A percentile compares a stretch with the other conserved stretches of the same genome.
These are phyloP conservation scores for Corythucha ciliata DNA, from an alignment of 2,888 invertebrate species.

Conservation along the genomic window DNA sequence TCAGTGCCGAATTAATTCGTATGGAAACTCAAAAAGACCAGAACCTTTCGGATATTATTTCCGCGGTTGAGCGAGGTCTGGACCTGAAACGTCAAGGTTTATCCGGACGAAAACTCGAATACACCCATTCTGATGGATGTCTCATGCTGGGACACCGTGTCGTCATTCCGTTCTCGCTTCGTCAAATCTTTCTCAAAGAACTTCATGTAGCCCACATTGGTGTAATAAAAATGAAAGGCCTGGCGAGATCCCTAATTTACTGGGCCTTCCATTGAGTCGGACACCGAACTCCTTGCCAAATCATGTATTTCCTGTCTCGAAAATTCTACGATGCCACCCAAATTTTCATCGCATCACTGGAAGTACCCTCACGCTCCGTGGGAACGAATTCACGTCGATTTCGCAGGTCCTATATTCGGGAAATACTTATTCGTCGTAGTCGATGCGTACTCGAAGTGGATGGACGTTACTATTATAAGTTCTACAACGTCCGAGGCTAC, in stretches of 20 bases:
- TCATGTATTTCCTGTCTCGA: slow-evolving; percentile 23
- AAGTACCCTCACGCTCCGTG: slow-evolving; percentile 31
- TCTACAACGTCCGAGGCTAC: slow-evolving; percentile 26
- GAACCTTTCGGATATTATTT: slow-evolving; percentile 5
- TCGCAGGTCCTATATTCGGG: slow-evolving; percentile 24
- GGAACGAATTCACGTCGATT: slow-evolving; percentile 34
- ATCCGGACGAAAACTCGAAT: slow-evolving; percentile 12
- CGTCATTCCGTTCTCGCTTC: slow-evolving; percentile 12
- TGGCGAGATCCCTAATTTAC: slow-evolving; percentile 9
- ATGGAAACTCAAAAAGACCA: slow-evolving; percentile 12
- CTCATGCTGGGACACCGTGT: slow-evolving; percentile 13
- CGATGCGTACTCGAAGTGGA: slow-evolving; percentile 35
- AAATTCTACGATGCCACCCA: slow-evolving; percentile 15
- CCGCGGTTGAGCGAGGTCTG: not conserved
- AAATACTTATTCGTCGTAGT: slow-evolving; percentile 33
- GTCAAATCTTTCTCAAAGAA: slow-evolving; percentile 5
- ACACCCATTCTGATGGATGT: not conserved
- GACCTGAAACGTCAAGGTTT: slow-evolving; percentile 2
- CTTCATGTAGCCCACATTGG: slow-evolving; percentile 10
- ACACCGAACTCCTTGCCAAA: slow-evolving; percentile 32
- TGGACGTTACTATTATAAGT: slow-evolving; percentile 28
- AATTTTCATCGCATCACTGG: slow-evolving; percentile 27
- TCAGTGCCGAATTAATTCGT: slow-evolving; percentile 14
- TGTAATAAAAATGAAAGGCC: slow-evolving; percentile 14
- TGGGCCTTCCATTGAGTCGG: slow-evolving; percentile 32